A percentile compares a stretch with the other conserved stretches of the same genome.
phyloP scores from a whole-genome alignment of 2,113 vertebrate genomes.

The Silurus asotus region DNA sequence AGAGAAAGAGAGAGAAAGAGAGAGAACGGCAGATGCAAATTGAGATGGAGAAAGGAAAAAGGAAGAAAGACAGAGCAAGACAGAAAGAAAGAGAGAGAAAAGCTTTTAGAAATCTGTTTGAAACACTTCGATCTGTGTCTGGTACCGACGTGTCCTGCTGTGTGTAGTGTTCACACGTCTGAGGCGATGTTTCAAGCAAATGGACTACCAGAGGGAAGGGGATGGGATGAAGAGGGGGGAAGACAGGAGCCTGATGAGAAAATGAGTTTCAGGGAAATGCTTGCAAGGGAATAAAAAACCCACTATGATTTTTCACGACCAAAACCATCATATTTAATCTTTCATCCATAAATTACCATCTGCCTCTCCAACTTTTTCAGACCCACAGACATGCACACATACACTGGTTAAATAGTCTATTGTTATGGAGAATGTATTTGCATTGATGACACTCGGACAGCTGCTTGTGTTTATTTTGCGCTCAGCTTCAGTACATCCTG shows the following conservation, averaged over 20 bases:
- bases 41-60: not conserved
- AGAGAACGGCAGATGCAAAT: not conserved
- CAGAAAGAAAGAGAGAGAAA: not conserved
- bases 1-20: not conserved
- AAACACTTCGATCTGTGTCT: constrained; percentile 40
- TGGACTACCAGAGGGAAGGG: not conserved
- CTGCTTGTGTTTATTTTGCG: not conserved
- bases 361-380: not conserved
- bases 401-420: not conserved
- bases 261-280: not conserved
- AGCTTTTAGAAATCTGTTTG: constrained; percentile 17
- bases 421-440: constrained; percentile 3
- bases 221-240: not conserved
- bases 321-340: not conserved
- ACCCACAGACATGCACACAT: constrained; percentile 16
- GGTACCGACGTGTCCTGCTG: constrained; percentile 12
- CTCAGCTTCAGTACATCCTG: not conserved
- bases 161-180: not conserved
- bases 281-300: not conserved
- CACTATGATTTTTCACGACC: not conserved
- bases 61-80: not conserved
- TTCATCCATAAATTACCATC: not conserved
- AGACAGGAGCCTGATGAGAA: constrained; percentile 2
- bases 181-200: not conserved
- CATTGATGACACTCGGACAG: not conserved